Evolutionary conservation across 2,113 vertebrate genomes (phyloP).

Genomic region (Myrmecophaga tridactyla): DNA sequence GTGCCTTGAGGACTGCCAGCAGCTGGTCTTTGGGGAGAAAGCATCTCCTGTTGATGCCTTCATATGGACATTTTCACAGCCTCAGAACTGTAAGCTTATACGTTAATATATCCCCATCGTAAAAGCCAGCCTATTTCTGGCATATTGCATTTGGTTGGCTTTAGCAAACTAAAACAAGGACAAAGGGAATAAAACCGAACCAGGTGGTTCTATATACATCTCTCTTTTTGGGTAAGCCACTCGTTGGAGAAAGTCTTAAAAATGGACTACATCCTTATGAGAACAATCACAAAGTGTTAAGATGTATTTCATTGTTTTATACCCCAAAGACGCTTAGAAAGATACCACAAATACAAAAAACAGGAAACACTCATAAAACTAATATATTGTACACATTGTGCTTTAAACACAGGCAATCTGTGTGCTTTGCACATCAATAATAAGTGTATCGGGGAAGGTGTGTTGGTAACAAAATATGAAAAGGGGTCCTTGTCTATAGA

Average conservation of each 20-base stretch:
- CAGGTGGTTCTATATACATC: fast-evolving
- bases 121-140: too few species aligned
- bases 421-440: fast-evolving
- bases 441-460: neutral
- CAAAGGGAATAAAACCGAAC: fast-evolving
- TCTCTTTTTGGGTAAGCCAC: fast-evolving
- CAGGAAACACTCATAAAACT: neutral
- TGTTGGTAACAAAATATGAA: neutral
- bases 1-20: too few species aligned
- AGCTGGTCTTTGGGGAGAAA: too few species aligned
- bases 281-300: too few species aligned
- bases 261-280: neutral
- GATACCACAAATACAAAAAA: neutral
- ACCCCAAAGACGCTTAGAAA: neutral
- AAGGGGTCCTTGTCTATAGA: fast-evolving
- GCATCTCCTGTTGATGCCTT: too few species aligned
- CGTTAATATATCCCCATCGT: too few species aligned
- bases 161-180: too few species aligned
- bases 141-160: too few species aligned
- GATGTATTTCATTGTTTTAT: fast-evolving
- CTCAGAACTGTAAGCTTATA: too few species aligned
- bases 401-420: fast-evolving
- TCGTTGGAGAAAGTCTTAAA: too few species aligned
- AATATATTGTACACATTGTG: fast-evolving
- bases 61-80: too few species aligned